Conservation (phyloP, 1,140 invertebrate genomes). For the Apocrypta bakeri region DNA sequence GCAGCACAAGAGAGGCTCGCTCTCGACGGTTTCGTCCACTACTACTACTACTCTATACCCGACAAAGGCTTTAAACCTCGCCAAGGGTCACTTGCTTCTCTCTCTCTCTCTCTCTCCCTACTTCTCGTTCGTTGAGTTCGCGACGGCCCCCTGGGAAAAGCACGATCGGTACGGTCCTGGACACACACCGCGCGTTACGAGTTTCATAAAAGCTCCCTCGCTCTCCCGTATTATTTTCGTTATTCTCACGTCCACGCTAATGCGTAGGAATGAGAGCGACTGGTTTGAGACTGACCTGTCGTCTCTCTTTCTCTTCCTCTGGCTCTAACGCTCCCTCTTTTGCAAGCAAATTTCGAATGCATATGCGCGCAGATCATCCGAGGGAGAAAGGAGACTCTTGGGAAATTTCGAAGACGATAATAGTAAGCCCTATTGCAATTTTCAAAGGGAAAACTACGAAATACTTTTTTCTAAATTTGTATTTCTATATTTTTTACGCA, state of each 20-base stretch:
- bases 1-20: neutral
- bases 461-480: slow-evolving; percentile 2
- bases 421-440: neutral
- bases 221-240: slow-evolving; percentile 44
- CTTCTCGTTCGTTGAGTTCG: neutral
- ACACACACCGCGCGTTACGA: neutral
- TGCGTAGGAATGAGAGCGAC: slow-evolving; percentile 38
- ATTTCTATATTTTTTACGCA: neutral
- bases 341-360: slow-evolving; percentile 26
- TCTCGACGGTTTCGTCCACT: slow-evolving; percentile 57
- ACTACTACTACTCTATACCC: neutral
- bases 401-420: slow-evolving; percentile 38
- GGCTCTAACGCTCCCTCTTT: neutral
- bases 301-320: neutral
- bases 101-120: neutral
- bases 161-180: slow-evolving; percentile 30
- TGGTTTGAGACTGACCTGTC: slow-evolving; percentile 14
- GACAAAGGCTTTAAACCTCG: slow-evolving; percentile 49
- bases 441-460: neutral
- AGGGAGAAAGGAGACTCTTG: slow-evolving; percentile 25
- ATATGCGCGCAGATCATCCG: neutral
- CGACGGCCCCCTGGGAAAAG: slow-evolving; percentile 30
- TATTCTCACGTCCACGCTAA: slow-evolving; percentile 47
- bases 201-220: slow-evolving; percentile 34
- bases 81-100: slow-evolving; percentile 44